These are phyloP conservation scores for Protophormia terraenovae DNA, from an alignment of 2,888 invertebrate genomes.

Conservation along the genomic window DNA sequence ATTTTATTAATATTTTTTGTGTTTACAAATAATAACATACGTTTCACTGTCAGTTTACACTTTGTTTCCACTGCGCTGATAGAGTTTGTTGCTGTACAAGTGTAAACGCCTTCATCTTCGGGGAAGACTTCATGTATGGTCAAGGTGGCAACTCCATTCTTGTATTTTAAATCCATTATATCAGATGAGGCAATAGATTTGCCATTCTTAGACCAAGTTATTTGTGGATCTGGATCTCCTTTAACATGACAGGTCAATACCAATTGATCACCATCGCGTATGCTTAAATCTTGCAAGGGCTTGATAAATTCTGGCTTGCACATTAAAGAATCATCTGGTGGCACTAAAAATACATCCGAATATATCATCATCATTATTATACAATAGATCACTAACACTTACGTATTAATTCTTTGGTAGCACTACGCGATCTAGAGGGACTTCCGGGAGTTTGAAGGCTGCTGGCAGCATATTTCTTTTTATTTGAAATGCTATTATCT, in stretches of 20 bases:
- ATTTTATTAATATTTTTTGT: background rate
- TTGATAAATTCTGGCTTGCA: conserved; percentile 92
- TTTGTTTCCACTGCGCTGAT: conserved; percentile 92
- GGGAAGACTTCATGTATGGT: conserved; percentile 96
- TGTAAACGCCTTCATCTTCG: conserved; percentile 95
- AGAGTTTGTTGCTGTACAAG: conserved; percentile 95
- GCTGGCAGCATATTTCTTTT: conserved; percentile 85
- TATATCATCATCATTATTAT: too few relatives aligned
- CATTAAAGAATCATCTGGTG: conserved; percentile 93
- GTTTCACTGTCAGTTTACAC: conserved; percentile 91
- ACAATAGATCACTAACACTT: too few relatives aligned
- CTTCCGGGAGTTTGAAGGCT: conserved; percentile 88
- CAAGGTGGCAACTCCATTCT: conserved; percentile 92
- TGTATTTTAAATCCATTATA: conserved; percentile 95
- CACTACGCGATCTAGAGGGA: conserved; percentile 92
- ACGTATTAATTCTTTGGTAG: conserved; percentile 92
- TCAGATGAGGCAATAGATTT: conserved; percentile 88
- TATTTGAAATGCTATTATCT: conserved; percentile 73
- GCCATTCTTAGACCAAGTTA: conserved; percentile 94
- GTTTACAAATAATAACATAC: conserved; percentile 82
- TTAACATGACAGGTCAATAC: conserved; percentile 91
- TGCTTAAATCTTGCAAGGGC: conserved; percentile 87
- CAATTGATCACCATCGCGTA: conserved; percentile 93
- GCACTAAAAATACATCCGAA: conserved; percentile 83
- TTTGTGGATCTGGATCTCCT: conserved; percentile 96